Evolutionary conservation across 2,797 vertebrate genomes (phyloP), one percentile per base, ranked within the genome.

Genomic region (Tenualosa ilisha): DNA sequence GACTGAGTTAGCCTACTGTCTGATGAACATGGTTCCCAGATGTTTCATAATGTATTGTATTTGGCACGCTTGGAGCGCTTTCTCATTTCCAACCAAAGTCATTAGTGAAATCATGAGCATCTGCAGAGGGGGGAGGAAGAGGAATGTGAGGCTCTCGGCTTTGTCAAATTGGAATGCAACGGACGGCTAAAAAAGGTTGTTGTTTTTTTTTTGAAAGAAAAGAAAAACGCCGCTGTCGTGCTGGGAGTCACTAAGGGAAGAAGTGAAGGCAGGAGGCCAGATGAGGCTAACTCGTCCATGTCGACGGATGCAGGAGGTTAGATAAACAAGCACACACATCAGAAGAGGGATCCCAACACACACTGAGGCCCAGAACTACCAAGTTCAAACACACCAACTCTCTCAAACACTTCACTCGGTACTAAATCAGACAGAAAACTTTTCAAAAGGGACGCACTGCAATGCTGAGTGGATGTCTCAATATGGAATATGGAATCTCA

Each of bases 21-120:
- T 75, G 31, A 75, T 75, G 31, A 75, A 20, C 68, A 75, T 82
- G 37, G 82, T 85, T 61, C 81, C 75, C 88, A 90, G 89, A 89
- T 89, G 88, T 88, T 86, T 84, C 79, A 56, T 61, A 83, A 68
- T 82, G 82, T 84, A 86, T 87, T 90, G 86, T 83, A 85, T 86
- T 83, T 88, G 86, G 59, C 63, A 82, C 61, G 37, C 37, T 49
- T 40, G 26, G 84, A 63, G 75, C 54, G 51, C 63, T 84, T 88
- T 81, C 85, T 24, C 20, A 26, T 82, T 88, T 87, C 82, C 84
- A 83, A 81, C 65, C 54, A 63, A 84, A 86, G 81, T 90, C 88
- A 89, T 86, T 86, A 85, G 87, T 87, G 83, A 90, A 88, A 88
- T 87, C 85, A 88, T 72, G 15, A 17, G 37, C 68, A 75, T 40